Conservation (phyloP, 2,888 invertebrate genomes). For the Quadriops clusia region DNA sequence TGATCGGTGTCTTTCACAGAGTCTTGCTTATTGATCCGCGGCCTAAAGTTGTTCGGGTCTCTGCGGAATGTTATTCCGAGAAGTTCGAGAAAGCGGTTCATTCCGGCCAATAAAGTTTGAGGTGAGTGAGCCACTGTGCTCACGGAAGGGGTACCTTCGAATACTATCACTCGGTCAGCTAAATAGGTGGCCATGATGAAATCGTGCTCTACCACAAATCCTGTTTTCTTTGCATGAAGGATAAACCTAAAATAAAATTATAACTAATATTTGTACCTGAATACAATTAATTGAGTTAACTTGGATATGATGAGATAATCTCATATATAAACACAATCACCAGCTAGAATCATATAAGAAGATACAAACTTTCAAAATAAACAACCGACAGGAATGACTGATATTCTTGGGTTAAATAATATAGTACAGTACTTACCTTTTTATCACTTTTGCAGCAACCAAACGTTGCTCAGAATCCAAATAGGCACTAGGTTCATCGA, state of each 20-base stretch:
- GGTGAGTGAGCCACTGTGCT: slow-evolving; percentile 84
- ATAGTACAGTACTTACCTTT: slow-evolving; percentile 61
- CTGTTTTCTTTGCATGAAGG: slow-evolving; percentile 97
- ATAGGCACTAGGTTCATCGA: slow-evolving; percentile 98
- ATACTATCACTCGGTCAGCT: slow-evolving; percentile 96
- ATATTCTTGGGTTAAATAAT: slow-evolving; percentile 1
- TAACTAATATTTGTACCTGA: too few relatives aligned
- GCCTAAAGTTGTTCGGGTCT: slow-evolving; percentile 97
- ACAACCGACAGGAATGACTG: slow-evolving; percentile 1
- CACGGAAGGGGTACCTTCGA: slow-evolving; percentile 89
- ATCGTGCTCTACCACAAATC: slow-evolving; percentile 99
- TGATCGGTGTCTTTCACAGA: slow-evolving; percentile 98
- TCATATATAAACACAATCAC: not conserved
- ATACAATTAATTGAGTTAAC: too few relatives aligned
- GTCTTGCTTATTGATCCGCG: slow-evolving; percentile 91
- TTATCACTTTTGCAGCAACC: slow-evolving; percentile 97
- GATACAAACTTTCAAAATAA: not conserved
- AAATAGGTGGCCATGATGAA: slow-evolving; percentile 99
- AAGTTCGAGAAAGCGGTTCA: slow-evolving; percentile 93
- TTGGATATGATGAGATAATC: too few relatives aligned
- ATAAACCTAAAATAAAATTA: slow-evolving; percentile 64
- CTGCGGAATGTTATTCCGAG: slow-evolving; percentile 95
- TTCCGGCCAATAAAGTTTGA: slow-evolving; percentile 86
- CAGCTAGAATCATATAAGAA: not conserved
- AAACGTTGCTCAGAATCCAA: slow-evolving; percentile 99